Evolutionary conservation across 2,113 vertebrate species (phyloP).

Genomic region (Formicarius rufipectus): DNA sequence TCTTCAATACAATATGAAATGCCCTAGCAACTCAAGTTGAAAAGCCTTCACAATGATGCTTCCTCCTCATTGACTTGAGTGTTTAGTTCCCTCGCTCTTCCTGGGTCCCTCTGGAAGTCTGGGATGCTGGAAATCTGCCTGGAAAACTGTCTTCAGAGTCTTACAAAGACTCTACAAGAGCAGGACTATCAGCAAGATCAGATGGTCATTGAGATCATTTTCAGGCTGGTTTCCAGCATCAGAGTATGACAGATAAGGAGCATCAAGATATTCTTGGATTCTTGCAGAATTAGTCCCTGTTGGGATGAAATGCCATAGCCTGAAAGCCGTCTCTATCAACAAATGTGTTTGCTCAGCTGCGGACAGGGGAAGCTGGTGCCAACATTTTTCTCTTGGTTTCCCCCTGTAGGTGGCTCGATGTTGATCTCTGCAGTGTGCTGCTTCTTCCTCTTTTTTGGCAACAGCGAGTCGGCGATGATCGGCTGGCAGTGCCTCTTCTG

Average conservation of each 20-base stretch:
- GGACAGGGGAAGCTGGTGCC: not conserved
- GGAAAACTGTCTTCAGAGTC: not conserved
- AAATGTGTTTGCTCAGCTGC: not conserved
- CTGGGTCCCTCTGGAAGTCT: slow-evolving; percentile 14
- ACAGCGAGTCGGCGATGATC: slow-evolving; percentile 91
- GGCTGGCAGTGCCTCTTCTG: slow-evolving; percentile 97
- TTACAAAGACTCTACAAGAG: too few relatives aligned
- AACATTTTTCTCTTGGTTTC: not conserved
- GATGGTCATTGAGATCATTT: not conserved
- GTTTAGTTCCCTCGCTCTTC: slow-evolving; percentile 9
- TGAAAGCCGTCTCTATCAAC: not conserved
- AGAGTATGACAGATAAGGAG: not conserved
- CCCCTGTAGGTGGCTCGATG: slow-evolving; percentile 86
- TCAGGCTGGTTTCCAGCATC: slow-evolving; percentile 10
- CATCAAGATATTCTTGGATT: not conserved
- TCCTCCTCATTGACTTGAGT: not conserved
- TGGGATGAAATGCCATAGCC: not conserved
- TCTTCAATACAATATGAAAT: not conserved
- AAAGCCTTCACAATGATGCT: slow-evolving; percentile 16
- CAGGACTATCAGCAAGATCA: slow-evolving; percentile 9
- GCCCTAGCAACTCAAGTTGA: not conserved
- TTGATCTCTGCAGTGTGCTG: slow-evolving; percentile 89
- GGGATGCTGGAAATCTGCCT: slow-evolving; percentile 17
- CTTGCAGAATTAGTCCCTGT: not conserved
- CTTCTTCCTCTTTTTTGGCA: slow-evolving; percentile 94